Evolutionary conservation across 2,797 vertebrate genomes (phyloP).

Genomic region (Lithobates sylvaticus): DNA sequence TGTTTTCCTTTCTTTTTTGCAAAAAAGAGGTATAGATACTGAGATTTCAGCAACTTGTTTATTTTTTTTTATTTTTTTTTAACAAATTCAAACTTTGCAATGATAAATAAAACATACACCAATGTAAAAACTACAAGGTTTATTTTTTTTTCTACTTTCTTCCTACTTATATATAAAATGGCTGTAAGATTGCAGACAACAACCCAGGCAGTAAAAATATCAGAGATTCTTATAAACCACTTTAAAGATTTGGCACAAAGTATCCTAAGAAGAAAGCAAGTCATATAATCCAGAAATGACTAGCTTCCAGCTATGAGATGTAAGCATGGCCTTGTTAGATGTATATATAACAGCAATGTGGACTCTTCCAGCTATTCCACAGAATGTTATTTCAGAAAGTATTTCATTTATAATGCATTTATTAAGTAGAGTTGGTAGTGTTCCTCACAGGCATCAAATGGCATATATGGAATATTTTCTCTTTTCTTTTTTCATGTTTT

Average conservation of each 20-base stretch:
- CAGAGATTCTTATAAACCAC: slow-evolving; percentile 21
- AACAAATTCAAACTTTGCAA: too few relatives aligned
- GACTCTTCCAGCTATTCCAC: background rate
- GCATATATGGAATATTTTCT: background rate
- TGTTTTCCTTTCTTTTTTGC: too few relatives aligned
- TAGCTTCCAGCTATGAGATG: background rate
- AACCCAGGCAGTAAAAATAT: background rate
- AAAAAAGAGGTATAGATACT: background rate
- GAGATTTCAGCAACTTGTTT: background rate
- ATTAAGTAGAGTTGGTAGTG: background rate
- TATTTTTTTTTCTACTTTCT: background rate
- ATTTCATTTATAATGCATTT: slow-evolving; percentile 5
- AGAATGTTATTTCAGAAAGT: background rate
- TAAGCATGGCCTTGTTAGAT: background rate
- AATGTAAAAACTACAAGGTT: background rate
- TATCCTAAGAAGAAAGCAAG: slow-evolving; percentile 20
- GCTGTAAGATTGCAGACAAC: slow-evolving; percentile 17
- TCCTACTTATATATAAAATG: slow-evolving; percentile 13
- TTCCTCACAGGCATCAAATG: background rate
- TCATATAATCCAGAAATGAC: slow-evolving; percentile 31
- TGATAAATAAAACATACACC: too few relatives aligned
- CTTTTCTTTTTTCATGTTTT: background rate
- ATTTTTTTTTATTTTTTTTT: background rate
- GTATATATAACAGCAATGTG: background rate
- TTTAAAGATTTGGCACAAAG: slow-evolving; percentile 45